Evolutionary conservation across 2,113 vertebrate genomes (phyloP), one percentile per base, ranked within the genome.

Genomic region (Ochotona princeps): DNA sequence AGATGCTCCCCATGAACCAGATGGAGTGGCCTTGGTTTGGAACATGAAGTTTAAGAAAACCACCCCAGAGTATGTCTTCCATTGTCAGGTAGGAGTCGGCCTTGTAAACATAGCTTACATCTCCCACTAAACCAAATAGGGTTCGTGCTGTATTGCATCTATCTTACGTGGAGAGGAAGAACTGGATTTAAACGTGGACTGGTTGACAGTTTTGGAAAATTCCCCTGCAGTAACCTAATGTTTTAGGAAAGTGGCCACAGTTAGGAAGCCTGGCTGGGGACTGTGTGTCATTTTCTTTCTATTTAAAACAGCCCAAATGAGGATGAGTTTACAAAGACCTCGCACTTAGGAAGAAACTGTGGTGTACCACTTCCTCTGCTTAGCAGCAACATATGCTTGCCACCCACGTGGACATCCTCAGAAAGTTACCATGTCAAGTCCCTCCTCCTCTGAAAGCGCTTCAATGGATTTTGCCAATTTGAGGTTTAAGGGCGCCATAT

Each of bases 11-110:
- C 99, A 99, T 93, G 99, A 99, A 90, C 99, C 99, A 5, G 99
- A 99, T 79, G 99, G 99, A 0, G 99, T 99, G 35, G 99, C 99
- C 74, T 98, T 99, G 91, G 99, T 99, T 72, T 99, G 99, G 99
- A 99, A 99, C 98, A 99, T 99, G 98, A 99, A 99, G 97, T 99
- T 99, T 95, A 99, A 99, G 98, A 99, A 99, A 98, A 98, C 98
- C 93, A 99, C 99, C 8, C 99, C 99, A 8, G 99, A 99, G 92
- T 99, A 99, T 96, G 98, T 99, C 97, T 99, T 99, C 97, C 99
- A 99, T 96, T 99, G 99, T 97, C 99, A 99, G 99, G 99, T 99
- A 98, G 96, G 97, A 75, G 66, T 85, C 87, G 95, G 63, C 83
- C 85, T 57, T 44, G 65, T 94, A 67, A 93, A 93, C 96, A 94